Conservation (phyloP, 92 coral and sea anemone species). For the Epizoanthus scotinus region DNA sequence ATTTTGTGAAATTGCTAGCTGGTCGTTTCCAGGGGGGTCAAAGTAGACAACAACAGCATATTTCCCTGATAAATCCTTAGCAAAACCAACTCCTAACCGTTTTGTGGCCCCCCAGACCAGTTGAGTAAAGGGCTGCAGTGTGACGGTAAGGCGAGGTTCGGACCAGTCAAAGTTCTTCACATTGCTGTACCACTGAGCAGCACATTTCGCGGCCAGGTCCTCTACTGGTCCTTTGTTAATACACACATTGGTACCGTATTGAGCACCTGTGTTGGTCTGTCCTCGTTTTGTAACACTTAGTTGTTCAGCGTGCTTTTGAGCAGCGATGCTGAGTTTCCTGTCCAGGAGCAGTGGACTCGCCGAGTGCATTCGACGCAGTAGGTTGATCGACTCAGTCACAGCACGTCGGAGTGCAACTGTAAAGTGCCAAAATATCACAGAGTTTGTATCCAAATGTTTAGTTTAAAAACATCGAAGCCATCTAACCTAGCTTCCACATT, state of each 20-base stretch:
- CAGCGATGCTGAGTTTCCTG: slow-evolving; percentile 5
- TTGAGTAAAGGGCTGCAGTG: slow-evolving; percentile 61
- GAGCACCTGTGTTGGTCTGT: slow-evolving; percentile 33
- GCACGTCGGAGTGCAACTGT: neutral
- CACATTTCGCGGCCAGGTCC: slow-evolving; percentile 50
- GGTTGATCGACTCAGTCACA: neutral
- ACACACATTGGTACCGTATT: slow-evolving; percentile 60
- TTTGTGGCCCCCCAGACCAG: slow-evolving; percentile 67
- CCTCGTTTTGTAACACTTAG: slow-evolving; percentile 27
- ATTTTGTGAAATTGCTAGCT: slow-evolving; percentile 42
- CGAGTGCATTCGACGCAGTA: slow-evolving; percentile 32
- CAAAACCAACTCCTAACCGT: slow-evolving; percentile 59
- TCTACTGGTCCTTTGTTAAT: slow-evolving; percentile 35
- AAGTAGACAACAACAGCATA: slow-evolving; percentile 48
- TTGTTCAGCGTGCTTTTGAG: slow-evolving; percentile 51
- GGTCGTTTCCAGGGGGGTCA: slow-evolving; percentile 52
- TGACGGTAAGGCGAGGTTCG: slow-evolving; percentile 49
- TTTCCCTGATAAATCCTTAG: slow-evolving; percentile 32
- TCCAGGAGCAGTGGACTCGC: slow-evolving; percentile 8
- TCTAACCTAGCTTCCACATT: too few species aligned
- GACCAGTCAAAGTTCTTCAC: slow-evolving; percentile 78
- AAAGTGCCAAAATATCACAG: too few species aligned
- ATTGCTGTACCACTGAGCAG: slow-evolving; percentile 67
- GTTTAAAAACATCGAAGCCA: too few species aligned
- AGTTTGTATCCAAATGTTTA: too few species aligned